These are phyloP conservation scores for Antechinus stuartii DNA, from an alignment of 2,113 vertebrate genomes.

Conservation along the genomic window DNA sequence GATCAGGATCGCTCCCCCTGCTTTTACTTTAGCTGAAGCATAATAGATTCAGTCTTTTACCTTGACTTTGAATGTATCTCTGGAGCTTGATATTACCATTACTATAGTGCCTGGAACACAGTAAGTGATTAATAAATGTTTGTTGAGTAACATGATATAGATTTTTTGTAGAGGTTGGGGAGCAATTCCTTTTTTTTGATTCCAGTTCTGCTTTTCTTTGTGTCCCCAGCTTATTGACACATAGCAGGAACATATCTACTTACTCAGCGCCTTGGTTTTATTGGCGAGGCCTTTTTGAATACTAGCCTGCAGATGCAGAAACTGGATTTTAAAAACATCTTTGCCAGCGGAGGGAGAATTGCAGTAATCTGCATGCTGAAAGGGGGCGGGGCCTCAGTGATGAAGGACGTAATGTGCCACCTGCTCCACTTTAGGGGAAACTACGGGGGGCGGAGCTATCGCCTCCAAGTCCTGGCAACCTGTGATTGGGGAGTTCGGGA, in stretches of 20 bases:
- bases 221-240: background rate
- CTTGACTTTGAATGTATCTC: no score
- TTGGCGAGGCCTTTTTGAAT: background rate
- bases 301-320: background rate
- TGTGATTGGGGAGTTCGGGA: slow-evolving; percentile 53
- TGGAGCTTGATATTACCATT: background rate
- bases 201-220: background rate
- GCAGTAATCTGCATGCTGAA: no score
- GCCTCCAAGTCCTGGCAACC: background rate
- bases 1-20: no score
- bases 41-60: no score
- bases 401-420: background rate
- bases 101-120: background rate
- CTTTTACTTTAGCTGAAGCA: no score
- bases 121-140: background rate
- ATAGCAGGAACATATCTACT: background rate
- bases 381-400: background rate
- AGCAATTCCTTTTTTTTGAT: background rate
- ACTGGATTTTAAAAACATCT: background rate
- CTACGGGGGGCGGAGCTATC: slow-evolving; percentile 7
- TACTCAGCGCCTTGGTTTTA: background rate
- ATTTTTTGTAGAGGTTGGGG: background rate
- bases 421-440: background rate
- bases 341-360: rapidly evolving
- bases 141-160: background rate